Evolutionary conservation across 2,888 invertebrate species (phyloP).

Genomic region (Litoditis marina): DNA sequence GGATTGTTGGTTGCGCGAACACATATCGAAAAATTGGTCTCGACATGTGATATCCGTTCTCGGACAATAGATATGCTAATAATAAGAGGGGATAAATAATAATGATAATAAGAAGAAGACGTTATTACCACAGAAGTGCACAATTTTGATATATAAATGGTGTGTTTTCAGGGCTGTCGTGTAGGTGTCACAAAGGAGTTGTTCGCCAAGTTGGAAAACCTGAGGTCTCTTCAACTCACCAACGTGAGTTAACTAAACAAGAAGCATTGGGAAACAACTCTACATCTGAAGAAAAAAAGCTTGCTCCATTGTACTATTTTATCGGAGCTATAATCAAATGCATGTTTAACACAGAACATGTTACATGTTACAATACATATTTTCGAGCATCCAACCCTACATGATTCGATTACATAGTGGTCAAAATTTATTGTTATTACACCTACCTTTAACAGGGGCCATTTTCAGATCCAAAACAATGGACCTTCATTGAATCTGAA

Average conservation of each 20-base stretch:
- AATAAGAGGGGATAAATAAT: neutral
- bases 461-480: neutral
- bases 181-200: constrained; percentile 21
- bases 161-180: constrained; percentile 33
- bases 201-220: constrained; percentile 23
- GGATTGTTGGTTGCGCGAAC: no score
- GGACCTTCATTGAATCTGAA: neutral
- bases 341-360: no score
- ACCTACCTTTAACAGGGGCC: no score
- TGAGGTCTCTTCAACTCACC: constrained; percentile 24
- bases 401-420: no score
- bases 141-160: neutral
- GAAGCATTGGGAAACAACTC: no score
- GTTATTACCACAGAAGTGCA: neutral
- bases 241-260: no score
- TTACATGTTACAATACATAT: no score
- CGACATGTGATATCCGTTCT: no score
- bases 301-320: neutral
- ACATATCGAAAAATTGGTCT: neutral
- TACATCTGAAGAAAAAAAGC: no score
- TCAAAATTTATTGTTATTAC: no score
- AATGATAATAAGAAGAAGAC: neutral
- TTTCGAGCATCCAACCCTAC: no score
- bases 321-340: neutral
- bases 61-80: neutral